Conservation (phyloP, 2,113 vertebrate genomes). For the Quiscalus mexicanus region DNA sequence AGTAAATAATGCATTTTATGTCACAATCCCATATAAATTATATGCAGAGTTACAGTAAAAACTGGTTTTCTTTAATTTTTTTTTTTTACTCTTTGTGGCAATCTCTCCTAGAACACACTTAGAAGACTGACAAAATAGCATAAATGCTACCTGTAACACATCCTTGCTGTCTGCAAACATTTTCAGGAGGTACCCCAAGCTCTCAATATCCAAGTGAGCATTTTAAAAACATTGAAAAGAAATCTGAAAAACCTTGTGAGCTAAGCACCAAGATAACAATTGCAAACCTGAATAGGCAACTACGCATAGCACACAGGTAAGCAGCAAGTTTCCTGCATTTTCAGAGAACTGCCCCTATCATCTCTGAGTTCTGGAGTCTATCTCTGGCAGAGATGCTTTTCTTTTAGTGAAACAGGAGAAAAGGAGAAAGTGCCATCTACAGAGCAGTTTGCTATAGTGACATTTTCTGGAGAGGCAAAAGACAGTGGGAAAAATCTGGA, state of each 20-base stretch:
- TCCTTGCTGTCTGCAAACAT: not conserved
- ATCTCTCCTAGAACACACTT: not conserved
- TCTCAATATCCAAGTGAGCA: not conserved
- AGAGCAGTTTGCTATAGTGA: fast-evolving
- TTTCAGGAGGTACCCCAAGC: not conserved
- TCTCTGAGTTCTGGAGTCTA: not conserved
- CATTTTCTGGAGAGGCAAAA: not conserved
- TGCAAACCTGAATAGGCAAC: not conserved
- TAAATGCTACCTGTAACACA: not conserved
- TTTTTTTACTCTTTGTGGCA: not conserved
- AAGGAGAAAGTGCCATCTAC: not conserved
- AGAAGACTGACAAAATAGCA: fast-evolving
- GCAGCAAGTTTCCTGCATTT: not conserved
- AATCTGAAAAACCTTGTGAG: not conserved
- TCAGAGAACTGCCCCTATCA: fast-evolving
- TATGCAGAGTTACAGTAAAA: no score
- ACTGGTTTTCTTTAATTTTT: not conserved
- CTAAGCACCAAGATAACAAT: not conserved
- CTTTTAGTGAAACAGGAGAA: not conserved
- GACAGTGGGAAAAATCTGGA: not conserved
- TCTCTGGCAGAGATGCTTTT: not conserved
- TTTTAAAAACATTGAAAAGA: not conserved
- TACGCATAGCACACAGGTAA: not conserved
- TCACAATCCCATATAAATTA: not conserved
- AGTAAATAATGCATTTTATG: not conserved